Evolutionary conservation across 1,140 invertebrate genomes (phyloP), one percentile per base, ranked within the genome.

Genomic region (Gryon sp.): DNA sequence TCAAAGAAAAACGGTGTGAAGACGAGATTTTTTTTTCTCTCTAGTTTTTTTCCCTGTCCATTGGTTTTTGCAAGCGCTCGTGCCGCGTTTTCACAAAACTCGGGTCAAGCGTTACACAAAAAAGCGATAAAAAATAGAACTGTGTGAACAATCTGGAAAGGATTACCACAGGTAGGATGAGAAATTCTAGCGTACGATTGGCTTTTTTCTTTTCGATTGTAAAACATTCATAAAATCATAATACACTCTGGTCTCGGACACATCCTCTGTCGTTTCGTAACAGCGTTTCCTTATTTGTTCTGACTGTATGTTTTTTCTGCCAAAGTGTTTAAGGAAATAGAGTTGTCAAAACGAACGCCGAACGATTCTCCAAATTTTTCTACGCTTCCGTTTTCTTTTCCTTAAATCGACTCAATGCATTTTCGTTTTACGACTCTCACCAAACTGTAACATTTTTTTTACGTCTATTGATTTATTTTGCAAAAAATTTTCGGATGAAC

Each of bases 221-320:
- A 72, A 77, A 72, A 50, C 46, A 19, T 45, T 69, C 73, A 28
- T 76, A 76, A 69, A 76, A 76, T 76, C 57, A 69, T 70, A 70
- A 70, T 68, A 68, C 36, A 50, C 20, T n/a, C n/a, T n/a, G n/a
- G 22, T 36, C 30, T 50, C 11, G 26, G 20, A 14, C 60, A 52
- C 74, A 70, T 76, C 66, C 38, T 68, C 40, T 38, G 46, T n/a
- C 8, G 14, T 76, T 63, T 60, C 45, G 19, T 62, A 50, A 63
- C 19, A 52, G 11, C n/a, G 40, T 48, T 38, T 57, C 50, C 28
- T 18, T 52, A 16, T 65, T 48, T 68, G 32, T 19, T 26, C 14
- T n/a, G n/a, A n/a, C n/a, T n/a, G n/a, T n/a, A n/a, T n/a, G 14
- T 43, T 46, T 24, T 20, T 19, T 15, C 22, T 24, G 0, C n/a